A percentile compares a stretch with the other conserved stretches of the same genome.
These are phyloP conservation scores for Phylloscopus whistleri DNA, from an alignment of 2,113 vertebrate species.

Conservation along the genomic window DNA sequence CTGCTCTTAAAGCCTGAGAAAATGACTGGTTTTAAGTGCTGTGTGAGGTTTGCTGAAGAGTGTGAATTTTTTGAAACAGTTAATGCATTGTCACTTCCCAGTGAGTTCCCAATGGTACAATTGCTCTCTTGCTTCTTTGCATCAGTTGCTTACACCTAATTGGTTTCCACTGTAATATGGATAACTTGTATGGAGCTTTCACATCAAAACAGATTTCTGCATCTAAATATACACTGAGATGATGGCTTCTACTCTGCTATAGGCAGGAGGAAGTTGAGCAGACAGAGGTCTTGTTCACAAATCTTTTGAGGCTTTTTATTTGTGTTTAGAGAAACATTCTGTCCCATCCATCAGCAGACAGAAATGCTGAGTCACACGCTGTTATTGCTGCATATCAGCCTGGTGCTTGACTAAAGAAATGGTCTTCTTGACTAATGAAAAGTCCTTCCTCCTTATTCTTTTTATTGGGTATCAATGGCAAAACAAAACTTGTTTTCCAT, in stretches of 20 bases:
- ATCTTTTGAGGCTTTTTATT: not conserved
- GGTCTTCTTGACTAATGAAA: not conserved
- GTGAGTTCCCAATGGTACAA: not conserved
- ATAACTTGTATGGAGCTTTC: not conserved
- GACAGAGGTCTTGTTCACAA: not conserved
- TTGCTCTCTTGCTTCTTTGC: not conserved
- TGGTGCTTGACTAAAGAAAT: not conserved
- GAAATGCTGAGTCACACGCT: not conserved
- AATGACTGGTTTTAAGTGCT: not conserved
- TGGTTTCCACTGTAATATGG: not conserved
- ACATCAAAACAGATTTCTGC: not conserved
- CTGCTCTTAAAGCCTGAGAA: not conserved
- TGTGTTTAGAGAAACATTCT: not conserved
- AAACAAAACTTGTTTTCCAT: not conserved
- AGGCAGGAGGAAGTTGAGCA: not conserved
- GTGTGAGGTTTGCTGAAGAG: not conserved
- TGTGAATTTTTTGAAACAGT: not conserved
- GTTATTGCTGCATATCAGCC: not conserved
- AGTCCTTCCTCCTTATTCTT: not conserved
- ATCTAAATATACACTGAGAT: not conserved
- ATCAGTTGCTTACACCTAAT: not conserved
- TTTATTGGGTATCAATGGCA: fast-evolving
- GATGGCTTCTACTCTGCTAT: not conserved
- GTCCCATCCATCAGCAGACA: not conserved
- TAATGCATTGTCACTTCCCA: fast-evolving